Conservation (phyloP, 2,797 vertebrate species). For the Margarornis squamiger region DNA sequence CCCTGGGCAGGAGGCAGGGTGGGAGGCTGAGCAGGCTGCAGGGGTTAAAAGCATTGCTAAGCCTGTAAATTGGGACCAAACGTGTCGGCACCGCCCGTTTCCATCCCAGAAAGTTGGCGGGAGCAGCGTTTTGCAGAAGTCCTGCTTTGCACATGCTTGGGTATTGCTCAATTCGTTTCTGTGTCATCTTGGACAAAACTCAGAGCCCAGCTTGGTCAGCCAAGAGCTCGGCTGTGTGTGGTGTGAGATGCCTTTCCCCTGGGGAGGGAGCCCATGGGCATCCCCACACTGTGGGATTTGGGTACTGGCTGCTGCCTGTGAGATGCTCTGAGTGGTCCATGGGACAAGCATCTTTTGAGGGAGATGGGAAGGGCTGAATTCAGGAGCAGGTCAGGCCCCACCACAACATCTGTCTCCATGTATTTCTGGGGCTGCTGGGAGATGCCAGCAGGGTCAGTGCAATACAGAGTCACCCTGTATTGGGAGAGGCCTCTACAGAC, state of each 20-base stretch:
- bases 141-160: neutral
- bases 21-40: neutral
- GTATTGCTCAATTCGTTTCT: neutral
- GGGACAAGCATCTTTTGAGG: accelerated
- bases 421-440: neutral
- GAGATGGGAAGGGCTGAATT: neutral
- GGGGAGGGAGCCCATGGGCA: accelerated
- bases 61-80: neutral
- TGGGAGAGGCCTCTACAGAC: neutral
- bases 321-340: neutral
- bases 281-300: neutral
- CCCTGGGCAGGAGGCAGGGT: neutral
- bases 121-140: neutral
- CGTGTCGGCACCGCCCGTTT: neutral
- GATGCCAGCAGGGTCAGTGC: neutral
- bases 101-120: neutral
- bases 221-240: neutral
- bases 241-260: accelerated
- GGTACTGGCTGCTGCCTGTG: neutral
- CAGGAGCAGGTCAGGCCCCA: neutral
- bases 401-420: neutral
- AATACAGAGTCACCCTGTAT: neutral
- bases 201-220: neutral
- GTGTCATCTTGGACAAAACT: neutral
- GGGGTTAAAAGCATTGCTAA: neutral